Base-by-base conservation (phyloP, 30 jellyfish, hydroid and myxozoan species). In the Phacellophora camtschatica region DNA sequence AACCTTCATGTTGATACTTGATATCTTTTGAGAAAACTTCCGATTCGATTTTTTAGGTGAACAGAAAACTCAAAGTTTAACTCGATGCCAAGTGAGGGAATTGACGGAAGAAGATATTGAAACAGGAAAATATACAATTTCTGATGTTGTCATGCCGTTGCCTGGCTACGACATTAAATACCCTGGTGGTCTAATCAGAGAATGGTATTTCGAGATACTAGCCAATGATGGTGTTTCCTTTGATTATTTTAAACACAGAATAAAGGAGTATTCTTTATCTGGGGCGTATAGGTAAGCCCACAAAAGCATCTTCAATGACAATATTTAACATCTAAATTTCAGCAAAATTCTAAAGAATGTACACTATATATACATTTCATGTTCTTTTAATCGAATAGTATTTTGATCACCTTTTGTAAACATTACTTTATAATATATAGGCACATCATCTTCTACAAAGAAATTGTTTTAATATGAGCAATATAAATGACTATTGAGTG, bases 251-350 rank as follows among this genome's bases (percentile, higher is more conserved):
- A 81, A 84, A 32, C 88, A 80, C 31, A 64, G 77, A 49, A 45
- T 72, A n/a, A 94, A 94, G 43, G 97, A 94, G 3, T 83, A 56
- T 61, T 87, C 97, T 3, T 58, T 94, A 83, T 83, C 99, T 0
- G 99, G 99, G 30, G 93, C 95, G n/a, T 94, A 86, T 70, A 88
- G 99, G 99, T 87, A 71, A 32, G 75, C n/a, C n/a, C n/a, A n/a
- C n/a, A n/a, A n/a, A n/a, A n/a, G n/a, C n/a, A n/a, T n/a, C n/a
- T n/a, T n/a, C n/a, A n/a, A n/a, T n/a, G n/a, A n/a, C n/a, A n/a
- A n/a, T n/a, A n/a, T n/a, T n/a, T n/a, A n/a, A n/a, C n/a, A n/a
- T n/a, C n/a, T n/a, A n/a, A n/a, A n/a, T n/a, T n/a, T n/a, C n/a
- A n/a, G n/a, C n/a, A n/a, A n/a, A n/a, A n/a, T n/a, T n/a, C n/a